A percentile compares a stretch with the other conserved stretches of the same genome.
phyloP scores from a whole-genome alignment of 2,888 invertebrate species.

The Dusona sp. region DNA sequence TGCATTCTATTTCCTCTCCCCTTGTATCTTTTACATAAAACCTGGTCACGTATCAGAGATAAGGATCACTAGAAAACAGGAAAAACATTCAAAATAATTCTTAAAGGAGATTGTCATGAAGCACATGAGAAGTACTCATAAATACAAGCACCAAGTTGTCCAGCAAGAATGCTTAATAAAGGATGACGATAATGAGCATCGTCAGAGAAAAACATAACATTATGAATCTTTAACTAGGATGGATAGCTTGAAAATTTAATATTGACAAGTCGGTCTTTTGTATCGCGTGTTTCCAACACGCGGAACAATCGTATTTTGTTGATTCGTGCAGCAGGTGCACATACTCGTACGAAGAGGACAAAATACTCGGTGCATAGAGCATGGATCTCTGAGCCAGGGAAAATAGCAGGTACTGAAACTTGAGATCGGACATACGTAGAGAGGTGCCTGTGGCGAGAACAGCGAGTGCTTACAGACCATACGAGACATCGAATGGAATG shows the following conservation, averaged over 20 bases:
- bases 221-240: conserved; percentile 47
- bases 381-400: conserved; percentile 36
- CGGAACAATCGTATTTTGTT: conserved; percentile 57
- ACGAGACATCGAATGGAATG: conserved; percentile 55
- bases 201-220: conserved; percentile 45
- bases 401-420: conserved; percentile 62
- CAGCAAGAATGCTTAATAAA: conserved; percentile 16
- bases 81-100: neutral
- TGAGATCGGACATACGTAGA: conserved; percentile 55
- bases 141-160: conserved; percentile 36
- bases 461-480: conserved; percentile 32
- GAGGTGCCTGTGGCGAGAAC: conserved; percentile 40
- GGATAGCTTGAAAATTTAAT: neutral
- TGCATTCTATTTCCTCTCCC: conserved; percentile 39
- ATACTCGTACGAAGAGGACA: neutral
- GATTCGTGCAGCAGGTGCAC: conserved; percentile 65
- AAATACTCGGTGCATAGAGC: conserved; percentile 32
- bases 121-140: neutral
- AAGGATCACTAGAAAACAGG: neutral
- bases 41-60: conserved; percentile 32
- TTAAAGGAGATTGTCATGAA: neutral
- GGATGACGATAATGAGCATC: conserved; percentile 57
- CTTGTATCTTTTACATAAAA: conserved; percentile 1
- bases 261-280: conserved; percentile 13
- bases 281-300: conserved; percentile 15